phyloP scores from a whole-genome alignment of 1,140 invertebrate species.

The Drosophila novamexicana region DNA sequence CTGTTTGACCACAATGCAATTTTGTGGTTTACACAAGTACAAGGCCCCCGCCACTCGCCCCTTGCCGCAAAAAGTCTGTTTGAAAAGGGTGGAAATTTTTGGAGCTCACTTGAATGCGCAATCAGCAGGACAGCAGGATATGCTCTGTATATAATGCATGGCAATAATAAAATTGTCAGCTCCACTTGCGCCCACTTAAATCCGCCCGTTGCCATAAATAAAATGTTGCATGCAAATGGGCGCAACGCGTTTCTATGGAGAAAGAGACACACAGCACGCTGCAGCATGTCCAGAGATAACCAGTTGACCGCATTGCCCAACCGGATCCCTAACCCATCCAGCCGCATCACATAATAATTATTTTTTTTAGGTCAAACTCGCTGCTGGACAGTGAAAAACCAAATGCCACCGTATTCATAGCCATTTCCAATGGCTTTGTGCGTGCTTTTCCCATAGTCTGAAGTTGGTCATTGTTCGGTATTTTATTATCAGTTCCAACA shows the following conservation, averaged over 20 bases:
- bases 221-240: constrained; percentile 46
- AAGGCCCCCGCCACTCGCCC: not conserved
- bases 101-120: constrained; percentile 47
- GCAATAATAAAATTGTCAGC: constrained; percentile 55
- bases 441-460: constrained; percentile 5
- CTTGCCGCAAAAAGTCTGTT: not conserved
- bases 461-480: constrained; percentile 6
- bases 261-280: not conserved
- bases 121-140: constrained; percentile 36
- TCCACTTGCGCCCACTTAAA: not conserved
- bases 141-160: constrained; percentile 22
- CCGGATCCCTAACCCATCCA: not conserved
- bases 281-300: constrained; percentile 32
- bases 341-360: constrained; percentile 22
- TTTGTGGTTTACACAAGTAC: constrained; percentile 50
- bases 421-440: not conserved
- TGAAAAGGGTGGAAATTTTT: constrained; percentile 7
- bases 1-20: constrained; percentile 53
- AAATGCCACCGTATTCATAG: not conserved
- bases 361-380: constrained; percentile 40
- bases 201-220: constrained; percentile 36
- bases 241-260: not conserved
- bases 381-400: constrained; percentile 17
- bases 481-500: constrained; percentile 20
- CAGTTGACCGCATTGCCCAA: constrained; percentile 44